A percentile compares a stretch with the other conserved stretches of the same genome.
phyloP scores from a whole-genome alignment of 2,888 invertebrate genomes.

The Xylocampa areola region DNA sequence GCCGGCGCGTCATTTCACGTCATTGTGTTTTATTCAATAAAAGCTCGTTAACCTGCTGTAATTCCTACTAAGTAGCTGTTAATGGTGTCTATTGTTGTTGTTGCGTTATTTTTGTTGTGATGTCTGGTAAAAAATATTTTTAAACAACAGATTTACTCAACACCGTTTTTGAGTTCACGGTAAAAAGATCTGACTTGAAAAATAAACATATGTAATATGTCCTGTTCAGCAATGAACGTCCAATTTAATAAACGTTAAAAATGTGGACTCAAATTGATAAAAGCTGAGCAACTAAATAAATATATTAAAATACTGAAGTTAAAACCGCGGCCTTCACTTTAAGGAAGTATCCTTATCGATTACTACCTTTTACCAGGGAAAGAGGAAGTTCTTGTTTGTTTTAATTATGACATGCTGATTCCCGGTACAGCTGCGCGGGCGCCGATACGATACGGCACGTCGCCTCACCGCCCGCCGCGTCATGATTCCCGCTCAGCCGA shows the following conservation, averaged over 20 bases:
- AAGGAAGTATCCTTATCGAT: conserved; percentile 5
- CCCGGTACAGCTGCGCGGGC: conserved; percentile 56
- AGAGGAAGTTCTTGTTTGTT: conserved; percentile 37
- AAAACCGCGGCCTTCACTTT: not conserved
- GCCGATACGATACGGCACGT: conserved; percentile 60
- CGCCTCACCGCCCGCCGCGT: conserved; percentile 32
- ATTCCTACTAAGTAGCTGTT: conserved; percentile 59
- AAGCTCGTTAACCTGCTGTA: conserved; percentile 58
- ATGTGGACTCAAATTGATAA: no score
- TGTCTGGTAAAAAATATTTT: conserved; percentile 16
- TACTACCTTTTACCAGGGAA: conserved; percentile 16
- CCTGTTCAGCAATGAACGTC: no score
- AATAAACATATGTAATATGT: no score
- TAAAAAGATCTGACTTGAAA: not conserved
- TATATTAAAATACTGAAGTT: not conserved
- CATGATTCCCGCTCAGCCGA: conserved; percentile 51
- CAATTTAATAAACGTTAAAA: no score
- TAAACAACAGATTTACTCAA: conserved; percentile 27
- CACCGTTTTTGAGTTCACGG: conserved; percentile 19
- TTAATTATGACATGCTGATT: conserved; percentile 29
- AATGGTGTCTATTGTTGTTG: conserved; percentile 57
- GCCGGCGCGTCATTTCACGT: conserved; percentile 57
- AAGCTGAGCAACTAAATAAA: no score
- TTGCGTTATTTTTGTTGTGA: conserved; percentile 26
- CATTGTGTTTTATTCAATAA: conserved; percentile 61